A percentile compares a stretch with the other conserved stretches of the same genome.
Evolutionary conservation across 1,140 invertebrate species (phyloP).

Genomic region (Sesamia nonagrioides): DNA sequence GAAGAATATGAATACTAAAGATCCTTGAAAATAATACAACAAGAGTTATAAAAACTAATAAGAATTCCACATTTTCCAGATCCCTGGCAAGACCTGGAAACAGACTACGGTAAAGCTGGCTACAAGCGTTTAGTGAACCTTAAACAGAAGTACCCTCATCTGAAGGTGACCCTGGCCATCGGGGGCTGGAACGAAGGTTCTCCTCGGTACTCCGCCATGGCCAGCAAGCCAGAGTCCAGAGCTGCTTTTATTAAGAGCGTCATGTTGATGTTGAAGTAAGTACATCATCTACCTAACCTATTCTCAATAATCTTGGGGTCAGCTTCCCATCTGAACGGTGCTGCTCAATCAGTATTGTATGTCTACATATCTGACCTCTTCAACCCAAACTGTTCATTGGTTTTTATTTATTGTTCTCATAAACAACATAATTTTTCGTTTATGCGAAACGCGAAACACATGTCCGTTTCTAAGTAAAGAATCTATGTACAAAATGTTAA

Average conservation of each 20-base stretch:
- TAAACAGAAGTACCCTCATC: constrained; percentile 90
- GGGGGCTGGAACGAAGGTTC: constrained; percentile 97
- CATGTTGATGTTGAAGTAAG: constrained; percentile 89
- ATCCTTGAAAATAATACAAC: too few relatives aligned
- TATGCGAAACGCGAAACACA: too few relatives aligned
- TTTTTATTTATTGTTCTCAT: too few relatives aligned
- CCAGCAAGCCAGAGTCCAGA: constrained; percentile 87
- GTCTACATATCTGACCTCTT: too few relatives aligned
- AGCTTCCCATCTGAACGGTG: neutral
- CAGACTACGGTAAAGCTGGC: constrained; percentile 91
- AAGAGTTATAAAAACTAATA: too few relatives aligned
- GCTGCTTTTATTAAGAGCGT: constrained; percentile 90
- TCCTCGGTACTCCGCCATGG: constrained; percentile 93
- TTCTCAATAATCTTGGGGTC: neutral
- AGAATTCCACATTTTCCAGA: constrained; percentile 83
- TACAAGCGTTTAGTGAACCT: constrained; percentile 91
- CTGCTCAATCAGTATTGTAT: neutral
- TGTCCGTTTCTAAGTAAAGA: too few relatives aligned
- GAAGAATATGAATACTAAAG: too few relatives aligned
- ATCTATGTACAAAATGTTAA: too few relatives aligned
- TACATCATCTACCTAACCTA: neutral
- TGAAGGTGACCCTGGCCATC: constrained; percentile 94
- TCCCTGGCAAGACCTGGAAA: constrained; percentile 92
- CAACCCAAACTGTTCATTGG: too few relatives aligned
- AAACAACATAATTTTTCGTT: too few relatives aligned